Evolutionary conservation across 1,140 invertebrate genomes (phyloP), one percentile per base, ranked within the genome.

Genomic region (Drosophila burlai): DNA sequence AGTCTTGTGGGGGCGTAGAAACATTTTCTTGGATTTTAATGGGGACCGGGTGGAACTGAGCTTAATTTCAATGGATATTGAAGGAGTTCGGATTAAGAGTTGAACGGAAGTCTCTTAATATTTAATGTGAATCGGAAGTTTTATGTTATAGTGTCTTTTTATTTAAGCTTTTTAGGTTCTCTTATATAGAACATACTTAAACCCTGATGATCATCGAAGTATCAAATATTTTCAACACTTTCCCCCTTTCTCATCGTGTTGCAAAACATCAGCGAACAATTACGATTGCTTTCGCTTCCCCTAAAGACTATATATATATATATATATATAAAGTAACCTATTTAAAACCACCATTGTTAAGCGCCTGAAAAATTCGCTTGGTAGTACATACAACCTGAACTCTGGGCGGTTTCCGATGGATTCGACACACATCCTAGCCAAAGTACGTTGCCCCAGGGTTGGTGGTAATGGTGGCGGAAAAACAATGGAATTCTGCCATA

Each of bases 401-500:
- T 75, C 58, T 75, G 57, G 59, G 16, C 60, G 49, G 67, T 50
- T 60, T 60, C 67, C 66, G 18, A 36, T 59, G 36, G 72, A 75
- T 75, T 75, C 72, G 72, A 75, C 72, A 75, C 59, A 75, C 72
- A 64, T 75, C 71, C 71, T 29, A 75, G 47, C 72, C 59, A 49
- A 75, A 64, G 62, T 76, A 47, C 65, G 46, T 77, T 65, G 75
- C 67, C 61, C 63, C 66, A 77, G 78, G 83, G 82, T 78, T 76
- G 77, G 58, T 42, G 40, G 40, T 42, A 42, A 42, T 42, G 40
- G 40, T 68, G 76, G 52, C 54, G 54, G 34, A 61, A 63, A 66
- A 61, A 74, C 58, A 81, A 81, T 50, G 64, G 55, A 87, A 85
- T 82, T 60, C 66, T 74, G 72, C 52, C 80, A 87, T 72, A 81